Evolutionary conservation across 2,113 vertebrate species (phyloP).

Genomic region (Rhinolophus ferrumequinum): DNA sequence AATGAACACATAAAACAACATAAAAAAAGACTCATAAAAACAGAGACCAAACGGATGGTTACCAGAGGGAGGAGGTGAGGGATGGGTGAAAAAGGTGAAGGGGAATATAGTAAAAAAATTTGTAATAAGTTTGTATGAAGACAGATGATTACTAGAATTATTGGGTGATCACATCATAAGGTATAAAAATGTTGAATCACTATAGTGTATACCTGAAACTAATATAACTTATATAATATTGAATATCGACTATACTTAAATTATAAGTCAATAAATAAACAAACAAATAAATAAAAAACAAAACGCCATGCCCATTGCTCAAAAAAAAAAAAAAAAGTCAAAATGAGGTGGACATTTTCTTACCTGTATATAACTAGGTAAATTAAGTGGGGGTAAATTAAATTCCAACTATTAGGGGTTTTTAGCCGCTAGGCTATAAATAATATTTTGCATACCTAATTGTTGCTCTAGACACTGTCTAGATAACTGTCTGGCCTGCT

Average conservation of each 20-base stretch:
- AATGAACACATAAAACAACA: background rate
- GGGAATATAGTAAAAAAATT: too few species aligned
- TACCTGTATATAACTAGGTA: background rate
- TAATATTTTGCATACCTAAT: slow-evolving; percentile 47
- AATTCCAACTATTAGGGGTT: background rate
- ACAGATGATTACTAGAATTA: background rate
- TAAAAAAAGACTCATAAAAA: background rate
- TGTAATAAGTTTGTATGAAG: background rate
- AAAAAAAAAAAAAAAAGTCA: background rate
- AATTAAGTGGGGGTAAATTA: background rate
- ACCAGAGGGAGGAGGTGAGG: too few species aligned
- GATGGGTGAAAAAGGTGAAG: background rate
- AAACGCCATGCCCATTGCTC: background rate
- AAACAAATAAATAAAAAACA: background rate
- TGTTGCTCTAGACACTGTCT: background rate
- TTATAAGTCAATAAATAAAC: background rate
- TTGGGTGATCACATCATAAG: background rate
- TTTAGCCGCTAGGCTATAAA: slow-evolving; percentile 47
- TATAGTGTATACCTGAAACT: background rate
- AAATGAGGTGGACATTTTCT: background rate
- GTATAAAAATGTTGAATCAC: background rate
- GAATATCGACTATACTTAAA: background rate
- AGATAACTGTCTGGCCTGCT: slow-evolving; percentile 57
- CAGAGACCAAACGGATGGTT: background rate
- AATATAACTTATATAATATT: background rate